Base-by-base conservation (phyloP, 1,140 invertebrate genomes). In the Pissodes strobi region DNA sequence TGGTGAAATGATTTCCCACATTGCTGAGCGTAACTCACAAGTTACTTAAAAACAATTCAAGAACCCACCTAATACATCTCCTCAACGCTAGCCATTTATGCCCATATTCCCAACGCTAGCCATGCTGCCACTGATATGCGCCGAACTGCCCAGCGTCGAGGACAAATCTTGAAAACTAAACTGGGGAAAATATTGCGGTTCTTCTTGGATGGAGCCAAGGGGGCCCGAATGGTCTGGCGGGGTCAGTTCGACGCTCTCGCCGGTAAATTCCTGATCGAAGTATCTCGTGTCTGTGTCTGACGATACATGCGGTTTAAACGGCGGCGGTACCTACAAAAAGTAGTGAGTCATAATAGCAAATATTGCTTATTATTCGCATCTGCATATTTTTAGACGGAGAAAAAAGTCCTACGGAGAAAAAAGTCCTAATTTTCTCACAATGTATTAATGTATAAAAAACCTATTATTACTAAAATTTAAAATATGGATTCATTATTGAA, bases 201-300 rank as follows among this genome's bases (percentile, higher is more conserved):
- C 86, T 79, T 87, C 85, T 71, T 85, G 84, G 62, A 87, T 86
- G 66, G 83, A 82, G 64, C 79, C 80, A 1, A 86, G 74, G 2
- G 79, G 81, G 6, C 82, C 80, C 34, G 83, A 84, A 60, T 85
- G 82, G 75, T 94, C 92, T 22, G 95, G 96, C 37, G 96, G 96
- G 59, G 97, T 98, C 45, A 99, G 80, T 81, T 97, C 92, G 8
- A 98, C 95, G 71, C 90, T 90, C 80, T 98, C 95, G 52, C 94
- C 94, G n/a, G 97, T 99, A 81, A 99, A 99, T 82, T 97, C 94
- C 60, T 91, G 89, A 81, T 99, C 96, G 82, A 99, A 99, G 82
- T 97, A 97, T 69, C 95, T 86, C 22, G 96, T 99, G 81, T 99
- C 97, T 25, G 92, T 98, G 74, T 98, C 96, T 13, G 91, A 94